Base-by-base conservation (phyloP, 2,888 invertebrate species). In the Lagria hirta region DNA sequence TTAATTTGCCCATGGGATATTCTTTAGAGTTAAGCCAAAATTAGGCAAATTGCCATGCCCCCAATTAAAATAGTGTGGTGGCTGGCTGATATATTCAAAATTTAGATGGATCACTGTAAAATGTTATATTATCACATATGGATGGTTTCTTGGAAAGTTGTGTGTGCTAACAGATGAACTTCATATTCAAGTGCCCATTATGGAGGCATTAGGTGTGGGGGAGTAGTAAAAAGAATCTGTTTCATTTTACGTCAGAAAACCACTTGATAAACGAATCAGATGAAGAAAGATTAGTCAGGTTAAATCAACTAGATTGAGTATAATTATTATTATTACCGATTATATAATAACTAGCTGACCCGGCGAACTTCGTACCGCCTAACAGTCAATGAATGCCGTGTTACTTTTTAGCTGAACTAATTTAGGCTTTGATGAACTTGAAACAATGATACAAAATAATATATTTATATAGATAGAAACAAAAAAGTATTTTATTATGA, bases 141-240 rank as follows among this genome's bases (percentile, higher is more conserved):
- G 22, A 21, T 22, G 28, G 18, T 38, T 28, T 38, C 28, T 28
- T 28, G 38, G 38, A 38, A 36, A 26, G 36, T 27, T 26, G 36
- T 27, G 36, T 24, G 36, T 23, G 34, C 23, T 17, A 38, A 38
- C 38, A 38, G 21, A 38, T 22, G 38, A 20, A 27, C 36, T 26
- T 36, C 36, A 27, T 14, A 26, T 34, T 34, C 23, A 34, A 30
- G 20, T 33, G 22, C 20, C n/a, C n/a, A 33, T 33, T 33, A 33
- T 18, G 20, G 17, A 22, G 13, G 22, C 22, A 33, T 33, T 33
- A 33, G 33, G 22, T 33, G 17, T 22, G 22, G 33, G 13, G 33
- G 23, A 16, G 15, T 16, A n/a, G 12, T 10, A 18, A 10, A 22
- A 23, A 27, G 13, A 27, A 27, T 34, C 14, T 34, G 34, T 32